A percentile compares a stretch with the other conserved stretches of the same genome.
Conservation (phyloP, 2,113 vertebrate species). For the Bagarius yarrelli region DNA sequence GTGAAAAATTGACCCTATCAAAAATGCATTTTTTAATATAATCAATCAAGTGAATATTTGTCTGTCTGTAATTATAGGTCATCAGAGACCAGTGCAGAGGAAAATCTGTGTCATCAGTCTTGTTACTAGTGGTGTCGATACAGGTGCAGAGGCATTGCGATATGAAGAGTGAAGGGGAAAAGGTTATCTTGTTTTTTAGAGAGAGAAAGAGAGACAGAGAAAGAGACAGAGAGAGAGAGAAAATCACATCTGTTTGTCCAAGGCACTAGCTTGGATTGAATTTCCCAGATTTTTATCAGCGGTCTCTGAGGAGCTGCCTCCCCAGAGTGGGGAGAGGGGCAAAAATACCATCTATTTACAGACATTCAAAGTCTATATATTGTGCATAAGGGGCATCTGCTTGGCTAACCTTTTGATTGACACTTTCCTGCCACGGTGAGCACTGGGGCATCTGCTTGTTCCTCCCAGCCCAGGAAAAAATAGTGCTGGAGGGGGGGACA, state of each 20-base stretch:
- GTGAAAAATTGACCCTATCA: conserved; percentile 22
- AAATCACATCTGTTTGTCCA: conserved; percentile 74
- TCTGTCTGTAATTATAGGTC: conserved; percentile 48
- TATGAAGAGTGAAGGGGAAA: conserved; percentile 53
- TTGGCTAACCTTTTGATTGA: conserved; percentile 70
- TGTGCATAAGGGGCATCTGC: conserved; percentile 57
- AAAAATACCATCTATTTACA: conserved; percentile 59
- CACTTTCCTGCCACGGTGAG: conserved; percentile 71
- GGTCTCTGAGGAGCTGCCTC: conserved; percentile 53
- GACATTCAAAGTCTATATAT: conserved; percentile 43
- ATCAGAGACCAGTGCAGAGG: conserved; percentile 41
- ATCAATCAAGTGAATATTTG: conserved; percentile 49
- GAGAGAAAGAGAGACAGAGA: conserved; percentile 14
- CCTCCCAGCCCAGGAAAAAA: conserved; percentile 50
- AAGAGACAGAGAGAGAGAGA: conserved; percentile 51
- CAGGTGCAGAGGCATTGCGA: conserved; percentile 62
- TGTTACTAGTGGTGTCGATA: conserved; percentile 42
- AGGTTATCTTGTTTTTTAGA: conserved; percentile 68
- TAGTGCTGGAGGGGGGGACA: conserved; percentile 31
- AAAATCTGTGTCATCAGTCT: conserved; percentile 46
- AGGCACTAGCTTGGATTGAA: conserved; percentile 60
- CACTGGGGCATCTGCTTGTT: conserved; percentile 53
- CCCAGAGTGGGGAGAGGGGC: conserved; percentile 38
- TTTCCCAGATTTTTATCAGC: conserved; percentile 72
- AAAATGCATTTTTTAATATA: conserved; percentile 15